Conservation (phyloP, 2,888 invertebrate species). For the Caenorhabditis sp. region DNA sequence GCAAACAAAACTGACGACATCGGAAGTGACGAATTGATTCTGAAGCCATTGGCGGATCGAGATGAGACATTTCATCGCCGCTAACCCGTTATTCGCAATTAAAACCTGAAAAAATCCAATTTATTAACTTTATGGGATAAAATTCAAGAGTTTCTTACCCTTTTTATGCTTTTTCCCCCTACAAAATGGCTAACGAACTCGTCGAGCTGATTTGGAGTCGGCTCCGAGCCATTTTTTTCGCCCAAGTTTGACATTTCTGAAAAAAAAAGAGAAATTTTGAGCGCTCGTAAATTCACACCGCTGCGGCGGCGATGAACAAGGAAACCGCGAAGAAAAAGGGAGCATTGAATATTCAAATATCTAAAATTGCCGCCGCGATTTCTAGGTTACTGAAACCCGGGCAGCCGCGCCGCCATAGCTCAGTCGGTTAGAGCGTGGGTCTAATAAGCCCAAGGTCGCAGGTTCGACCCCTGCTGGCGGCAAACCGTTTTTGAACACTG, state of each 20-base stretch:
- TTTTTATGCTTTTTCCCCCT: conserved; percentile 44
- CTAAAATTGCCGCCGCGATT: no score
- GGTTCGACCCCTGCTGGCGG: conserved; percentile 83
- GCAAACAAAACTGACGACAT: conserved; percentile 50
- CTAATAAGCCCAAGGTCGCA: conserved; percentile 83
- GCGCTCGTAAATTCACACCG: no score
- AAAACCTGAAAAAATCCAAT: conserved; percentile 53
- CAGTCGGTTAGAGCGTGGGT: conserved; percentile 83
- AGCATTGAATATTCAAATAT: no score
- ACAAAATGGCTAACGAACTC: conserved; percentile 49
- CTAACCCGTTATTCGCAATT: conserved; percentile 64
- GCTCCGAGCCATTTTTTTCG: conserved; percentile 29
- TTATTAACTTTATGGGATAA: not conserved
- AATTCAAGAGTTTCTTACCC: conserved; percentile 8
- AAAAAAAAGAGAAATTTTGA: conserved; percentile 8
- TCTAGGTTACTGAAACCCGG: no score
- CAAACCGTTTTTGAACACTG: no score
- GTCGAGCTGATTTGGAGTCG: conserved; percentile 10
- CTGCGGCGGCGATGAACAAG: no score
- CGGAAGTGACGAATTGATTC: conserved; percentile 34
- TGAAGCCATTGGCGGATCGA: conserved; percentile 61
- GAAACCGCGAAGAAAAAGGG: not conserved
- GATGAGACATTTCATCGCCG: conserved; percentile 60
- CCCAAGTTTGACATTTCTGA: conserved; percentile 62
- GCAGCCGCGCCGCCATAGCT: conserved; percentile 82